Evolutionary conservation across 2,797 vertebrate species (phyloP), one percentile per base, ranked within the genome.

Genomic region (Mionectes olivaceus): DNA sequence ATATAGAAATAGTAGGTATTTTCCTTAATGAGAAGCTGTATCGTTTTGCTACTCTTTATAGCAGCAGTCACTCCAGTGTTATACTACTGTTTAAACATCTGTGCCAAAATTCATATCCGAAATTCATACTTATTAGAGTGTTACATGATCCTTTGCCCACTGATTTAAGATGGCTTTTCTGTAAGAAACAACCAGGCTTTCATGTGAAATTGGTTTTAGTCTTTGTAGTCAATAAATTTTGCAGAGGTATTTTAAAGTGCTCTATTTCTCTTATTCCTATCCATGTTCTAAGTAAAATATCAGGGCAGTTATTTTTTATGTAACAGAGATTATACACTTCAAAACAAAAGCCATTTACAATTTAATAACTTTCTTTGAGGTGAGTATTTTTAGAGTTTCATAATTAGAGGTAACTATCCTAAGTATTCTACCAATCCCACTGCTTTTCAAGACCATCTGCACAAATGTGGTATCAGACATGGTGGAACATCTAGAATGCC

Each of bases 91-190:
- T 70, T 46, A 90, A 85, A 92, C 21, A 89, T 37, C 53, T 64
- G 75, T 79, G 86, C 55, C 83, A 90, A 96, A 90, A 93, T 70
- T 95, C 37, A 83, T 43, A 90, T 87, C 67, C 78, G 46, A 90
- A 90, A 84, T 87, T 82, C 76, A 77, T 73, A 93, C 63, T 68
- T 82, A 73, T 17, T 86, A 81, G 3, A 33, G n/a, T 39, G 83
- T 52, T n/a, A 43, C 7, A 84, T 8, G 33, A 74, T 53, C 33
- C 28, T 83, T 61, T 91, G 19, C 27, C 44, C 3, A 3, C 23
- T 69, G 71, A 68, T 87, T 80, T 71, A 81, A 83, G 43, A 64
- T 50, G 24, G 3, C 22, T 91, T 79, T 70, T 57, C 57, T 59
- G 19, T 43, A 79, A 53, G 33, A 75, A 92, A 76, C 6, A 8